phyloP scores from a whole-genome alignment of 2,888 invertebrate species.

The Troides oblongomaculatus region DNA sequence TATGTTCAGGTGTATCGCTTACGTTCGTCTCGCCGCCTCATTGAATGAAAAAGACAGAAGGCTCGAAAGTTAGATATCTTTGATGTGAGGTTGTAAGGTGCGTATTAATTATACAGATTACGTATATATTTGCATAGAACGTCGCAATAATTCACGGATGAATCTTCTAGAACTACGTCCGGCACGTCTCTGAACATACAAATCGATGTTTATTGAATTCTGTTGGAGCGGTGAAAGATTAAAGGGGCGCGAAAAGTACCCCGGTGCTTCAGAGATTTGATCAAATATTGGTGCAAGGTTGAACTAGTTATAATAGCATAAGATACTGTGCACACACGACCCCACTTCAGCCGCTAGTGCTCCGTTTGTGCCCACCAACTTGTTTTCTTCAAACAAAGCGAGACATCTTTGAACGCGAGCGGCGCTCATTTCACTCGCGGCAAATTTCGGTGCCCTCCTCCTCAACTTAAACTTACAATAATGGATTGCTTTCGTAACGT shows the following conservation, averaged over 20 bases:
- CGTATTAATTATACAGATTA: too few relatives aligned
- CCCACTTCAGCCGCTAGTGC: slow-evolving; percentile 67
- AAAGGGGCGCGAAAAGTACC: slow-evolving; percentile 56
- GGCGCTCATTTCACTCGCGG: slow-evolving; percentile 21
- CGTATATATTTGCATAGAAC: background rate
- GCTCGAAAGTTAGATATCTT: too few relatives aligned
- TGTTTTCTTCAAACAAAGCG: slow-evolving; percentile 74
- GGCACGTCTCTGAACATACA: slow-evolving; percentile 21
- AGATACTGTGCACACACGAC: slow-evolving; percentile 70
- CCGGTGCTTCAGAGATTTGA: slow-evolving; percentile 68
- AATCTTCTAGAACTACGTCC: slow-evolving; percentile 4
- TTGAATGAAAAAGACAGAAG: too few relatives aligned
- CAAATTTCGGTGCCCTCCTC: background rate
- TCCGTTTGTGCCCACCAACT: slow-evolving; percentile 68
- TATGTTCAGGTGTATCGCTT: too few relatives aligned
- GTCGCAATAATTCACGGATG: background rate
- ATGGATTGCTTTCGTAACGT: too few relatives aligned
- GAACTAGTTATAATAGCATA: slow-evolving; percentile 78
- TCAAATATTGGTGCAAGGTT: slow-evolving; percentile 69
- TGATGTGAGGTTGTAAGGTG: too few relatives aligned
- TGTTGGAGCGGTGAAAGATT: slow-evolving; percentile 62
- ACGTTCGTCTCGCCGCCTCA: too few relatives aligned
- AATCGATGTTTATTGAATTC: slow-evolving; percentile 25
- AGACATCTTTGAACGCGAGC: slow-evolving; percentile 45
- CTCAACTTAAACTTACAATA: too few relatives aligned